Evolutionary conservation across 1,140 invertebrate species (phyloP).

Genomic region (Habropoda laboriosa): DNA sequence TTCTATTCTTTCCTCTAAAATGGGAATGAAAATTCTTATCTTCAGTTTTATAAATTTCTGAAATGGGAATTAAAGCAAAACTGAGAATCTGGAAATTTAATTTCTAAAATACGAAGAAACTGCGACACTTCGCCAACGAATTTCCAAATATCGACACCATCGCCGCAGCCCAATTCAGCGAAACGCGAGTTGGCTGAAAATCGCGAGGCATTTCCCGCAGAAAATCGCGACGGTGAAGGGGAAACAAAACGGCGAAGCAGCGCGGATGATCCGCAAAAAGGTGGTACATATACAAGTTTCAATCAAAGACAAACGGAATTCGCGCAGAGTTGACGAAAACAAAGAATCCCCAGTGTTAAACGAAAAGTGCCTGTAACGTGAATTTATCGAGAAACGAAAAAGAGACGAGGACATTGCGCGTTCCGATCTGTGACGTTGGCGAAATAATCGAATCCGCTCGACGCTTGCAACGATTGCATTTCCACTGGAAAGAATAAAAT

Average conservation of each 20-base stretch:
- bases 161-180: background rate
- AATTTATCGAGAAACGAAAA: conserved; percentile 38
- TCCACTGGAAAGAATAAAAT: background rate
- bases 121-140: no score
- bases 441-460: conserved; percentile 28
- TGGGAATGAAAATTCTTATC: no score
- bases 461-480: conserved; percentile 9
- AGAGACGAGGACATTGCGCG: conserved; percentile 3
- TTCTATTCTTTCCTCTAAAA: no score
- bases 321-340: background rate
- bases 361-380: background rate
- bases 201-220: background rate
- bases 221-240: background rate
- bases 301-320: background rate
- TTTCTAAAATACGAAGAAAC: no score
- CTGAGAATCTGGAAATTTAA: no score
- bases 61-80: no score
- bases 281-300: background rate
- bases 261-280: no score
- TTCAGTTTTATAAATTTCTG: no score
- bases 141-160: no score
- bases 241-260: background rate
- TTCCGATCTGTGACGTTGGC: background rate
- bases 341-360: background rate
- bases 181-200: no score